Base-by-base conservation (phyloP, 2,888 invertebrate species). In the Sminthurides aquaticus region DNA sequence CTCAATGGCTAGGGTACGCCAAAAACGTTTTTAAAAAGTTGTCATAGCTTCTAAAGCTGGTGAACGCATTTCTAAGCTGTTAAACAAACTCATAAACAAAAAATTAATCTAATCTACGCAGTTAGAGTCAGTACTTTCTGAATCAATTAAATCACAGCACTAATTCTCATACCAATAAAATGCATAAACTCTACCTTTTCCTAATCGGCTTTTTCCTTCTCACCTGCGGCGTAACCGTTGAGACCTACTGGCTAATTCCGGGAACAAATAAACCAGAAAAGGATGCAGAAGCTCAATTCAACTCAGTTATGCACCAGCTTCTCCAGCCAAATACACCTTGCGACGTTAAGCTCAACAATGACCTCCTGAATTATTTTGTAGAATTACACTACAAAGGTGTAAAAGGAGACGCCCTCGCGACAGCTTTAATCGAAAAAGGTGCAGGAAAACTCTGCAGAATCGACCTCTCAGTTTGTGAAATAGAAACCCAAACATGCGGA, bases 381-480 rank as follows among this genome's bases (percentile, higher is more conserved):
- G 15, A 5, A 5, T 11, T 34, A 15, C 8, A 11, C 8, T 20
- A 57, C 11, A 57, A 27, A n/a, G 29, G 28, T 11, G 18, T 11
- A 2, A 29, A 20, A n/a, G 8, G 20, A 20, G 59, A 59, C 25
- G 24, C 22, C 3, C 25, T 48, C 5, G 43, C 29, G n/a, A 18
- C 22, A 20, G 59, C 25, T 22, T 15, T 22, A 2, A 24, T 22
- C 2, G 22, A 34, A 22, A 2, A 43, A 2, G 43, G 43, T 11
- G 15, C 5, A 15, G 25, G 25, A 20, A 24, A 34, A 22, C 20
- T 59, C 3, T 59, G 59, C 25, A 29, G 59, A 3, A 34, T 24
- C 43, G 59, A 59, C 22, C 8, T 48, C 3, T 15, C 59, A 2
- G 48, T 59, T 3, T 59, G 59, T 49, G 59, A 59, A 18, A 20